A percentile compares a stretch with the other conserved stretches of the same genome.
Conservation (phyloP, 2,797 vertebrate species). For the Otus scops region DNA sequence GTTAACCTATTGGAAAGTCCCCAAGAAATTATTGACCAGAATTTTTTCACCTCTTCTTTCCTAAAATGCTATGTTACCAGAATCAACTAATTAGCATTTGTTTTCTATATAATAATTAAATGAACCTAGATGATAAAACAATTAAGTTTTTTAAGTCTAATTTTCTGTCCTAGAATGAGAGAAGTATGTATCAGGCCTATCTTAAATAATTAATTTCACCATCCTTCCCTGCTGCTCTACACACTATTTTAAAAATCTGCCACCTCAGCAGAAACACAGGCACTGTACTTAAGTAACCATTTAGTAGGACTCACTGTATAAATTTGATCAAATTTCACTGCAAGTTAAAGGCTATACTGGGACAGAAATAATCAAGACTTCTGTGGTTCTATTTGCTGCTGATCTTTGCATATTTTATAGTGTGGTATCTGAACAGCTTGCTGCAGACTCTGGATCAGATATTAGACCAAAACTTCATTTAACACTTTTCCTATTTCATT, state of each 20-base stretch:
- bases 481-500: not conserved
- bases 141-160: not conserved
- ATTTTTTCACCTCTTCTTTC: not conserved
- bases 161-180: not conserved
- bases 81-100: not conserved
- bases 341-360: not conserved
- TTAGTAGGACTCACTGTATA: not conserved
- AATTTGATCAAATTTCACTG: not conserved
- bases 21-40: not conserved
- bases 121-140: not conserved
- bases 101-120: not conserved
- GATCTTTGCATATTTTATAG: not conserved
- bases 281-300: not conserved
- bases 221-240: not conserved
- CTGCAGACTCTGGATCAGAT: not conserved
- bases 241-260: constrained; percentile 5
- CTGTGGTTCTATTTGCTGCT: not conserved
- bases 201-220: constrained; percentile 27
- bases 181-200: not conserved
- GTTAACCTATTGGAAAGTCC: not conserved
- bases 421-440: not conserved
- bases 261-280: not conserved
- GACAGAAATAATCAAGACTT: not conserved
- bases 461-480: not conserved
- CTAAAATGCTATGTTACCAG: not conserved